phyloP scores from a whole-genome alignment of 2,888 invertebrate genomes.

The Ischnura elegans region DNA sequence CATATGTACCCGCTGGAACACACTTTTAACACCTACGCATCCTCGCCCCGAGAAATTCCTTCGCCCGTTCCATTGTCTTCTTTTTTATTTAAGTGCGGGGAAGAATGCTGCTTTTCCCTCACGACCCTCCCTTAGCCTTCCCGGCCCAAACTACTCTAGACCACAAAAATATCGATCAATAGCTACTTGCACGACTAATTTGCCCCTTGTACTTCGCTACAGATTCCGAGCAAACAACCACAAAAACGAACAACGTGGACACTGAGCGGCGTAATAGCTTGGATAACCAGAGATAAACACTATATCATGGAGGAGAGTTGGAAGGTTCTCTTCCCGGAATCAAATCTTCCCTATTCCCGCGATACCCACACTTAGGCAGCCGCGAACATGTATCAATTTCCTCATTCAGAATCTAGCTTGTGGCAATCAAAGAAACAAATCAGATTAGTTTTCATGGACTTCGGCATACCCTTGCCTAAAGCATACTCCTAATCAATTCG shows the following conservation, averaged over 20 bases:
- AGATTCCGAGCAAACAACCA: background rate
- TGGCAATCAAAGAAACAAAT: no score
- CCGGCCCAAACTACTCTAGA: background rate
- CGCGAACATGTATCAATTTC: no score
- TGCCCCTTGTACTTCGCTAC: background rate
- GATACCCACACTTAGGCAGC: no score
- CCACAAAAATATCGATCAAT: background rate
- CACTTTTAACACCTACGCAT: slow-evolving; percentile 30
- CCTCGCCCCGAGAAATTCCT: background rate
- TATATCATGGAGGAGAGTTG: no score
- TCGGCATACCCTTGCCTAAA: no score
- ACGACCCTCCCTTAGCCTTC: background rate
- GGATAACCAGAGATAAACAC: background rate
- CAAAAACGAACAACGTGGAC: background rate
- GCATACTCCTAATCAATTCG: no score
- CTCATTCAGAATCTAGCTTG: no score
- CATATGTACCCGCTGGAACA: no score
- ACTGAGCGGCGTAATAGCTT: background rate
- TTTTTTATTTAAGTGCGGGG: background rate
- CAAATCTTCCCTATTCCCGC: no score
- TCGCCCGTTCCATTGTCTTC: background rate
- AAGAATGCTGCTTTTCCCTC: background rate
- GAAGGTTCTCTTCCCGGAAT: no score
- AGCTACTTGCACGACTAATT: background rate
- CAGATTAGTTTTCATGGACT: no score